Base-by-base conservation (phyloP, 2,797 vertebrate genomes). In the Momotus momota region DNA sequence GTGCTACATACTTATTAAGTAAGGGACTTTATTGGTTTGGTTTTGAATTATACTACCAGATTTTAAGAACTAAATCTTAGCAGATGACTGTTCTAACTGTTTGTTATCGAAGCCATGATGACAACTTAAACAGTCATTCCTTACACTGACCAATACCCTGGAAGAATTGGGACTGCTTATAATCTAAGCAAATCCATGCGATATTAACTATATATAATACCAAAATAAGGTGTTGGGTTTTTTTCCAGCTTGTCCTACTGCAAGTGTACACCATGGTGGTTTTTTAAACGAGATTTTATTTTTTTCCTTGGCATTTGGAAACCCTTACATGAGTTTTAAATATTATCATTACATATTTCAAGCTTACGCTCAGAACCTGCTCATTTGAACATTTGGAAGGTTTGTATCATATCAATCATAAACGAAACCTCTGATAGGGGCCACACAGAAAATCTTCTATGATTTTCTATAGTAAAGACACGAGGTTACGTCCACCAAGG, bases 1-100 rank as follows among this genome's bases (percentile, higher is more conserved):
- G 52, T 58, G 51, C 55, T 35, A 69, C 2, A 12, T 33, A 48
- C 12, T 4, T 54, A 54, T 43, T 71, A 70, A 51, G 18, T 4
- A 79, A 46, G 21, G 6, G 31, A n/a, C 33, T 58, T 46, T 3
- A 22, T 54, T 54, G 19, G 18, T 54, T 21, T 16, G 7, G 14
- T 61, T 58, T 51, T 48, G 7, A 48, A 74, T 40, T 45, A 49
- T 23, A 64, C 0, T 9, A 41, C 46, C 43, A 45, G 15, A 74
- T 69, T 92, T 90, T 83, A 86, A 86, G 58, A 85, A 83, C 15
- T 43, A 64, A 57, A 52, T 52, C 19, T 69, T 35, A 89, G 45
- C 14, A 74, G 20, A 46, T n/a, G 6, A 82, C 35, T 70, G 9
- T 54, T 82, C 14, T 71, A 75, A 64, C 19, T 16, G 7, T 27